phyloP scores from a whole-genome alignment of 2,113 vertebrate genomes.

The Datnioides undecimradiatus region DNA sequence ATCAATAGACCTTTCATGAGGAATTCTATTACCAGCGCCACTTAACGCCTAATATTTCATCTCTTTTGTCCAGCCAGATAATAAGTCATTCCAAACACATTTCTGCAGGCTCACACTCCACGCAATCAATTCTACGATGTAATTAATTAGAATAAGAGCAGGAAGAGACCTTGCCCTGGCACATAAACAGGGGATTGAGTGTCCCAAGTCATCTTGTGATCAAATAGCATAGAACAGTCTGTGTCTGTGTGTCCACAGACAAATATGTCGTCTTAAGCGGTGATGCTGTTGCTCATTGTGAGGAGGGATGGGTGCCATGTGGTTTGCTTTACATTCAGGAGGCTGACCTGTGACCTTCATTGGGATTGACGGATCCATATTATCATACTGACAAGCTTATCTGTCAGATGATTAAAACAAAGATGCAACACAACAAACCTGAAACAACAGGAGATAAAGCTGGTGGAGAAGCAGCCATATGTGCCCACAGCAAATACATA shows the following conservation, averaged over 20 bases:
- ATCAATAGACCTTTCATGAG: constrained; percentile 85
- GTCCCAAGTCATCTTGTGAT: constrained; percentile 60
- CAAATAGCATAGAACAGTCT: constrained; percentile 20
- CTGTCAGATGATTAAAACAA: constrained; percentile 41
- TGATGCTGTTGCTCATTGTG: constrained; percentile 8
- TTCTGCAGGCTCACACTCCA: constrained; percentile 66
- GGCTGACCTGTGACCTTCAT: constrained; percentile 11
- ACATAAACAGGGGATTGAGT: constrained; percentile 59
- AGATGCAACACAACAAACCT: constrained; percentile 33
- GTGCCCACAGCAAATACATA: constrained; percentile 50
- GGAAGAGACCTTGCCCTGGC: constrained; percentile 59
- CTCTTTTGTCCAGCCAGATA: constrained; percentile 80
- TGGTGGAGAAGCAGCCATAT: constrained; percentile 11
- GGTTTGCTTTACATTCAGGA: constrained; percentile 7
- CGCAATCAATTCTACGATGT: constrained; percentile 83
- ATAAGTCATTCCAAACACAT: constrained; percentile 84
- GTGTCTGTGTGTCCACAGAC: background rate
- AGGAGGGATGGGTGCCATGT: background rate
- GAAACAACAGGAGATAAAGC: constrained; percentile 28
- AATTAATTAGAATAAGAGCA: constrained; percentile 79
- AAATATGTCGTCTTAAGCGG: too few relatives aligned
- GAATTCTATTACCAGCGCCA: constrained; percentile 84
- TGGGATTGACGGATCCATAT: constrained; percentile 31
- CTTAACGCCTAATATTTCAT: constrained; percentile 88
- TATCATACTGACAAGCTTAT: constrained; percentile 8